These are phyloP conservation scores for Euschistus heros DNA, from an alignment of 1,140 invertebrate species.

Conservation along the genomic window DNA sequence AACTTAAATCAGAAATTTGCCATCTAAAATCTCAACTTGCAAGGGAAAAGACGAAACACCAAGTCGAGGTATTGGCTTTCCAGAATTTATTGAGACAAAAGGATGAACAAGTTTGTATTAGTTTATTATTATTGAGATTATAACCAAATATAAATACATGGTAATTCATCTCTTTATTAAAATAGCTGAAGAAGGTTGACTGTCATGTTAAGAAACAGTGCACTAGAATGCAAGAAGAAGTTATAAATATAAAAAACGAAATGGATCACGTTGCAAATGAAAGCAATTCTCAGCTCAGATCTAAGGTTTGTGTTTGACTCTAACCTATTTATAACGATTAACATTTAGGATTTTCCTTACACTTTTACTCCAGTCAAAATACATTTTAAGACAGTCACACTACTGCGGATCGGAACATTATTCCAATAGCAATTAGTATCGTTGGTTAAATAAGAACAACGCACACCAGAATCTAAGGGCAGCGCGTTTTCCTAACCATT, in stretches of 20 bases:
- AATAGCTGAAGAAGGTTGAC: background rate
- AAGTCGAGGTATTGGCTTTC: background rate
- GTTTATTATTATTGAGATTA: background rate
- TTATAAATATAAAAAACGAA: background rate
- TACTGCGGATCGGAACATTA: too few relatives aligned
- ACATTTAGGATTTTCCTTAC: too few relatives aligned
- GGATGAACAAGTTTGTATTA: background rate
- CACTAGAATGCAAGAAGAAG: background rate
- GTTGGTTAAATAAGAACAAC: too few relatives aligned
- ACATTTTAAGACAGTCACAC: too few relatives aligned
- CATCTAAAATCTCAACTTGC: background rate
- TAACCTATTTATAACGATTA: too few relatives aligned
- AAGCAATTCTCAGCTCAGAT: background rate
- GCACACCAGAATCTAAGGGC: too few relatives aligned
- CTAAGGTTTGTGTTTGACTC: background rate
- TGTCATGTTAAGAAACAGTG: slow-evolving; percentile 3
- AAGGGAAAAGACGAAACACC: background rate
- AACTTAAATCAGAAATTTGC: background rate
- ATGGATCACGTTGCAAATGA: slow-evolving; percentile 2
- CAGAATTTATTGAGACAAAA: background rate
- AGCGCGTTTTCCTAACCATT: too few relatives aligned
- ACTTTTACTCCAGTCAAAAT: too few relatives aligned
- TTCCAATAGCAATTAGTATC: too few relatives aligned
- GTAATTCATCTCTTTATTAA: background rate
- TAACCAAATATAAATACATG: background rate